These are phyloP conservation scores for Ischnus inquisitorius DNA, from an alignment of 2,888 invertebrate genomes.

Conservation along the genomic window DNA sequence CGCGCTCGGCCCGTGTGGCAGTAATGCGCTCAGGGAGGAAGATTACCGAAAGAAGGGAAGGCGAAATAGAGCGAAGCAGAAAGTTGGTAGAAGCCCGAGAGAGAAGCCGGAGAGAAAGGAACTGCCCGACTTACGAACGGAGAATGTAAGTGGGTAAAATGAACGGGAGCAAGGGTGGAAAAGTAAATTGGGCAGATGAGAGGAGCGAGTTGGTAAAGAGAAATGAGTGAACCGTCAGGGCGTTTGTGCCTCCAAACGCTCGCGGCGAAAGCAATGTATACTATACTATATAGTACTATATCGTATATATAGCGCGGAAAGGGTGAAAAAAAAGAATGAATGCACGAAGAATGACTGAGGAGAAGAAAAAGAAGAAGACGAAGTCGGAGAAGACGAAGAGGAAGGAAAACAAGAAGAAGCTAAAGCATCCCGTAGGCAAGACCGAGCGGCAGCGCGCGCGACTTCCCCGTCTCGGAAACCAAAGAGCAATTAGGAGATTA, in stretches of 20 bases:
- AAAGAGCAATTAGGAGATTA: conserved; percentile 67
- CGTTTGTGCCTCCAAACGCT: conserved; percentile 44
- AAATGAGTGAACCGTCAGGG: conserved; percentile 56
- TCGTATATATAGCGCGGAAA: conserved; percentile 16
- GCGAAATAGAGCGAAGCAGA: conserved; percentile 34
- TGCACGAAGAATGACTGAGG: background rate
- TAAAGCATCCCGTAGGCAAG: conserved; percentile 38
- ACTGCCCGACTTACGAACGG: conserved; percentile 19
- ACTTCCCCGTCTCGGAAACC: conserved; percentile 37
- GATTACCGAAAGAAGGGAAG: conserved; percentile 29
- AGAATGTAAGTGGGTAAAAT: conserved; percentile 22
- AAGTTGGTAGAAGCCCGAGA: conserved; percentile 21
- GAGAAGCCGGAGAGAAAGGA: conserved; percentile 19
- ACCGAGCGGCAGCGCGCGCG: conserved; percentile 6
- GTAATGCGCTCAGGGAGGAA: conserved; percentile 69
- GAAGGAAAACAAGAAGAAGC: conserved; percentile 33
- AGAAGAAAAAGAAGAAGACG: conserved; percentile 24
- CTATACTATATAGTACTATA: conserved; percentile 4
- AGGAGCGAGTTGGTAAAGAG: conserved; percentile 43
- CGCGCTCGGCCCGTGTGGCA: conserved; percentile 33
- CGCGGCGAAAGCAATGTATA: conserved; percentile 44
- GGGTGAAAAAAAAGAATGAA: conserved; percentile 51
- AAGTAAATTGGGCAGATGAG: conserved; percentile 51
- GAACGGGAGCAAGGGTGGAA: conserved; percentile 45
- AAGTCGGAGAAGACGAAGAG: conserved; percentile 9